Conservation (phyloP, 2,888 invertebrate genomes). For the Apodemia zela region DNA sequence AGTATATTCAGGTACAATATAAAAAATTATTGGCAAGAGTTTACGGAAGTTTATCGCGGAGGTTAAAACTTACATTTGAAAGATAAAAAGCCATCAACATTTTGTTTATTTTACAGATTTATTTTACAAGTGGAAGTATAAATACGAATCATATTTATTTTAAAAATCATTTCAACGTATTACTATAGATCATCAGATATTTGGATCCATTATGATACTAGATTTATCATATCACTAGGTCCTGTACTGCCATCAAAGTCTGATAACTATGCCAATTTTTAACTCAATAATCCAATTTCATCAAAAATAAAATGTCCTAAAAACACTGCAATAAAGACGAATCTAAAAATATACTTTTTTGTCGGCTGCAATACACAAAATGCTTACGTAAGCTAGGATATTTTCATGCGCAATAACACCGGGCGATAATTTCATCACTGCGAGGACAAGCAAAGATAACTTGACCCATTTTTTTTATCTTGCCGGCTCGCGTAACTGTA, state of each 20-base stretch:
- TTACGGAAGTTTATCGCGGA: conserved; percentile 18
- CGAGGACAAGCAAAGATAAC: conserved; percentile 78
- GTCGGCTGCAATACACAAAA: conserved; percentile 25
- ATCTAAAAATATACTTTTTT: neutral
- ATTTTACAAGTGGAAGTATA: too few relatives aligned
- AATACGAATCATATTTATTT: too few relatives aligned
- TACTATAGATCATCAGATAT: too few relatives aligned
- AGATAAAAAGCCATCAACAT: too few relatives aligned
- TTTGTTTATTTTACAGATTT: too few relatives aligned
- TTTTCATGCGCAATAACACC: conserved; percentile 65
- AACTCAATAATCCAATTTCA: too few relatives aligned
- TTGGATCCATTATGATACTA: too few relatives aligned
- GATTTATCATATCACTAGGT: too few relatives aligned
- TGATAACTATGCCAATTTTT: too few relatives aligned
- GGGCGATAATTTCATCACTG: conserved; percentile 67
- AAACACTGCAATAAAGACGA: neutral
- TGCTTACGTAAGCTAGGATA: conserved; percentile 57
- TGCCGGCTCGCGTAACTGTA: conserved; percentile 63
- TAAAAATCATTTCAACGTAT: too few relatives aligned
- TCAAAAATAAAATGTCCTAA: neutral
- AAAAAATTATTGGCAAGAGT: neutral
- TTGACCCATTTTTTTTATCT: conserved; percentile 80
- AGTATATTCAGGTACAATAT: conserved; percentile 16
- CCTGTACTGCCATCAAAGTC: too few relatives aligned
- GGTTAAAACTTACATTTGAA: neutral